These are phyloP conservation scores for Tupaia chinensis DNA, from an alignment of 2,113 vertebrate genomes.

Conservation along the genomic window DNA sequence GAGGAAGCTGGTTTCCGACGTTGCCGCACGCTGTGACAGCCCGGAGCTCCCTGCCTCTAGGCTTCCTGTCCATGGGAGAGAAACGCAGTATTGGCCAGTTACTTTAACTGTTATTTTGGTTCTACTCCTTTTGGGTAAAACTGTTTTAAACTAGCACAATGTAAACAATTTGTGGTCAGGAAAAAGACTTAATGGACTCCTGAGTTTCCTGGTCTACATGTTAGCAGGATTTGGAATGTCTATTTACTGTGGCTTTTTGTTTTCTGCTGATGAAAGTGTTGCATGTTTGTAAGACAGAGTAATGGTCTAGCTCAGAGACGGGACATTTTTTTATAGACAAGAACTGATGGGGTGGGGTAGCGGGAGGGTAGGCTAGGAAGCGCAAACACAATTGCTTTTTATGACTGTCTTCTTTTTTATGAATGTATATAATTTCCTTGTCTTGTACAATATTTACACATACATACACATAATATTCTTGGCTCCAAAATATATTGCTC, in stretches of 20 bases:
- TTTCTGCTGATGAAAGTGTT: background rate
- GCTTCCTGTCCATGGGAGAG: background rate
- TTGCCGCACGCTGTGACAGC: background rate
- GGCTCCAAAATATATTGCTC: background rate
- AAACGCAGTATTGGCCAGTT: background rate
- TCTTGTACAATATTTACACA: background rate
- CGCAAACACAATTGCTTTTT: background rate
- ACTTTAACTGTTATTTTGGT: background rate
- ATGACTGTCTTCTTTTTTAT: background rate
- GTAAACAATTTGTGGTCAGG: background rate
- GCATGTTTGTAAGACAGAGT: background rate
- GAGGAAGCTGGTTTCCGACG: background rate
- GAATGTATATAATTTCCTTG: slow-evolving; percentile 11
- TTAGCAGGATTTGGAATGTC: background rate
- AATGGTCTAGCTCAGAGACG: background rate
- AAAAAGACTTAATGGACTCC: background rate
- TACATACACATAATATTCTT: background rate
- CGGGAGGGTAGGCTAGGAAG: background rate
- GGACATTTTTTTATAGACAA: background rate
- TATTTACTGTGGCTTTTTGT: background rate
- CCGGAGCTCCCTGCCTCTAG: background rate
- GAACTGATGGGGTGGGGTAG: background rate
- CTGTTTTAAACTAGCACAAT: background rate
- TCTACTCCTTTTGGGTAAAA: background rate
- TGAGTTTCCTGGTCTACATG: background rate